Conservation (phyloP, 2,888 invertebrate genomes). For the Papilio elwesi region DNA sequence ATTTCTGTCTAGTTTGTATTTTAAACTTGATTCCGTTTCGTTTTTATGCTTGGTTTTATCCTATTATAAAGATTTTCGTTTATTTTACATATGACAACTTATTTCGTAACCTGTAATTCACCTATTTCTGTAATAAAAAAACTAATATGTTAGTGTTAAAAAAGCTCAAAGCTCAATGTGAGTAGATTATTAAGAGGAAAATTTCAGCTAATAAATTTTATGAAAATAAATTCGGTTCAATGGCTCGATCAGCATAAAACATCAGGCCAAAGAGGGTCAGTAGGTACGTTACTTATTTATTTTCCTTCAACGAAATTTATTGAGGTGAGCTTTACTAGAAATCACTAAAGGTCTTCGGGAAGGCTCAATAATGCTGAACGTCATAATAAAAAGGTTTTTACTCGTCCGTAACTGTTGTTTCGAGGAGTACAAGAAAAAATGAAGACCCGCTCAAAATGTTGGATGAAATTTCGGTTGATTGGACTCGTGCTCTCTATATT, state of each 20-base stretch:
- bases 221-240: constrained; percentile 49
- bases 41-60: background rate
- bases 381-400: constrained; percentile 45
- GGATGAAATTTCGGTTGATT: constrained; percentile 30
- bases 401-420: constrained; percentile 41
- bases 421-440: constrained; percentile 33
- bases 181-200: constrained; percentile 47
- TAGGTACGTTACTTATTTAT: constrained; percentile 43
- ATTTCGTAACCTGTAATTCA: background rate
- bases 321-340: constrained; percentile 45
- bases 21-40: background rate
- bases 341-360: constrained; percentile 47
- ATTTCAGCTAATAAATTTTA: constrained; percentile 49
- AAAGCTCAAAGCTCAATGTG: background rate
- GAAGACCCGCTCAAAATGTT: constrained; percentile 4
- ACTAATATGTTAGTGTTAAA: no score
- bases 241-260: constrained; percentile 48
- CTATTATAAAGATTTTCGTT: background rate
- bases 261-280: constrained; percentile 43
- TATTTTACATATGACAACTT: background rate
- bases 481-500: constrained; percentile 12
- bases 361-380: constrained; percentile 43
- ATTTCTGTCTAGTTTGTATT: constrained; percentile 19
- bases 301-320: constrained; percentile 44
- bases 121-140: no score